Evolutionary conservation across 2,797 vertebrate species (phyloP).

Genomic region (Gadopsis bispinosus): DNA sequence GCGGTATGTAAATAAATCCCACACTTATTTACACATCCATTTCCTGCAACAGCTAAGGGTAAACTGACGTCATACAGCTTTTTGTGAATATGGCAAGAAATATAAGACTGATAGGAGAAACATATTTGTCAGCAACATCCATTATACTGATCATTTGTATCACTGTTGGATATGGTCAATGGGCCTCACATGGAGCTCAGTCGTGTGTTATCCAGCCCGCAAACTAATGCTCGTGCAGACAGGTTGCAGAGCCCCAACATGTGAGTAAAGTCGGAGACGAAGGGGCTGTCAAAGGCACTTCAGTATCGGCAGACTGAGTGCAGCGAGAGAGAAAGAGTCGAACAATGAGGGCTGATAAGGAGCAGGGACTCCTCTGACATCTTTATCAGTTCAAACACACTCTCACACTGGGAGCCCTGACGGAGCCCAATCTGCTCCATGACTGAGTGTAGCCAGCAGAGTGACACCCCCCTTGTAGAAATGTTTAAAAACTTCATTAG

Average conservation of each 20-base stretch:
- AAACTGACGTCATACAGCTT: background rate
- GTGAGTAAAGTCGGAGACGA: slow-evolving; percentile 50
- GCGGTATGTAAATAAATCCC: slow-evolving; percentile 50
- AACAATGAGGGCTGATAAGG: slow-evolving; percentile 75
- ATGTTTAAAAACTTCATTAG: slow-evolving; percentile 67
- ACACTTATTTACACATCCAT: slow-evolving; percentile 18
- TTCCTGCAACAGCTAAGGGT: slow-evolving; percentile 5
- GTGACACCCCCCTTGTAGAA: slow-evolving; percentile 33
- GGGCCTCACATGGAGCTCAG: slow-evolving; percentile 4
- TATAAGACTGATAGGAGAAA: background rate
- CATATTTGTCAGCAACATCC: slow-evolving; percentile 16
- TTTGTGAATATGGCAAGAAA: background rate
- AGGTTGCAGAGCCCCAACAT: slow-evolving; percentile 27
- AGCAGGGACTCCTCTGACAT: slow-evolving; percentile 75
- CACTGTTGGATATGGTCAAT: slow-evolving; percentile 20
- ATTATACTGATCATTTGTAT: slow-evolving; percentile 34
- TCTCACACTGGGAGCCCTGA: slow-evolving; percentile 47
- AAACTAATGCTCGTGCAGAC: background rate
- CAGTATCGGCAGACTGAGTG: slow-evolving; percentile 56
- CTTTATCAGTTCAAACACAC: slow-evolving; percentile 80
- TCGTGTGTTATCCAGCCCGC: slow-evolving; percentile 23
- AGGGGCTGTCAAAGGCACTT: slow-evolving; percentile 61
- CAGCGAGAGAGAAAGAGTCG: slow-evolving; percentile 56
- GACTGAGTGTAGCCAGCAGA: slow-evolving; percentile 62
- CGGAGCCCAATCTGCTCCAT: slow-evolving; percentile 59